phyloP scores from a whole-genome alignment of 2,888 invertebrate genomes.

The Drosophila neotestacea region DNA sequence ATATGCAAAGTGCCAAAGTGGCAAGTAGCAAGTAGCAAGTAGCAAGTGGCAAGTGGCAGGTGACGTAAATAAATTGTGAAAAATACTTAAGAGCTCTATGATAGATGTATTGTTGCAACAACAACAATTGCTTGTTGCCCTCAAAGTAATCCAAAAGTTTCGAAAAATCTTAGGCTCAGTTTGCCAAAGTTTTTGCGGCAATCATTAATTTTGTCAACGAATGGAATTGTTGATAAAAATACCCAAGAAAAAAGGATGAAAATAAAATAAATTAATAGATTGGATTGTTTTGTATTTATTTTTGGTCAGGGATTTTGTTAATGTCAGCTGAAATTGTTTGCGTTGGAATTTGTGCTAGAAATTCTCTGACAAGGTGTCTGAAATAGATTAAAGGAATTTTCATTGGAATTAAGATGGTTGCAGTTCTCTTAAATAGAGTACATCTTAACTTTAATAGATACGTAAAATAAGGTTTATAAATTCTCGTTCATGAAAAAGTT shows the following conservation, averaged over 20 bases:
- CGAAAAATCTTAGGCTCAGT: slow-evolving; percentile 45
- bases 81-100: slow-evolving; percentile 70
- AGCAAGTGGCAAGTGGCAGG: slow-evolving; percentile 62
- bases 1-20: slow-evolving; percentile 57
- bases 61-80: slow-evolving; percentile 75
- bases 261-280: slow-evolving; percentile 66
- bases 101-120: slow-evolving; percentile 64
- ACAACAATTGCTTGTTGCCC: slow-evolving; percentile 26
- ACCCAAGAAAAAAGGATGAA: slow-evolving; percentile 8
- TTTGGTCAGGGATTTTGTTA: slow-evolving; percentile 8
- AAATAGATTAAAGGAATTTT: neutral
- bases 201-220: slow-evolving; percentile 69
- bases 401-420: neutral
- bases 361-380: neutral
- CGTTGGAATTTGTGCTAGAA: neutral
- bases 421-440: no score
- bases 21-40: slow-evolving; percentile 61
- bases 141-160: slow-evolving; percentile 43
- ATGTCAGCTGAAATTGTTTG: slow-evolving; percentile 2
- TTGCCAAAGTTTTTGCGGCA: slow-evolving; percentile 50
- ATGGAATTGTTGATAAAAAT: slow-evolving; percentile 48
- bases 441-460: no score
- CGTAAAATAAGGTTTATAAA: no score
- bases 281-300: slow-evolving; percentile 28
- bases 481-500: no score